Percentiles rank a stretch among this genome's conserved stretches.
These are phyloP conservation scores for Enteromius treurensis DNA, from an alignment of 2,797 vertebrate species.

Conservation along the genomic window DNA sequence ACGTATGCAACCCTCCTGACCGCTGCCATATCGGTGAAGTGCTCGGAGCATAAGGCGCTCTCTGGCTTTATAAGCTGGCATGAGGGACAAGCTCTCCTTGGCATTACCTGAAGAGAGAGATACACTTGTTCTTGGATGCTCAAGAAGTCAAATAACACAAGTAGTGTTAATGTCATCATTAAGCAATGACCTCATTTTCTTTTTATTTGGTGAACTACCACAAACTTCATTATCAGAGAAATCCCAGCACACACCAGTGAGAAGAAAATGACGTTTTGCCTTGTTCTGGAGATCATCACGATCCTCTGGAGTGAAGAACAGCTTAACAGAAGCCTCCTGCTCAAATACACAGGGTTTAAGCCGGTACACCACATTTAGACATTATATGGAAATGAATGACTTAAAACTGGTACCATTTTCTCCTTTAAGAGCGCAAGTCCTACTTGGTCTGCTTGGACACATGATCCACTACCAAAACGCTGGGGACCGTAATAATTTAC, in stretches of 20 bases:
- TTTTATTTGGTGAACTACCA: not conserved
- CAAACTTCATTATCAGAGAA: not conserved
- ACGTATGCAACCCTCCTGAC: conserved; percentile 82
- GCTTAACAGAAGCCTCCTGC: conserved; percentile 85
- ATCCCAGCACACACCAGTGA: conserved; percentile 80
- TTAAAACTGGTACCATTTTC: conserved; percentile 82
- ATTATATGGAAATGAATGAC: not conserved
- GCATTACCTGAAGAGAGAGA: conserved; percentile 78
- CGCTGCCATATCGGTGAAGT: conserved; percentile 87
- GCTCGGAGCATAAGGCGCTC: conserved; percentile 90
- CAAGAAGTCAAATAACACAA: too few relatives aligned
- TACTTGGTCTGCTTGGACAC: conserved; percentile 86
- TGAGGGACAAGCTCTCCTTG: conserved; percentile 85
- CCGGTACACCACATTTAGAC: not conserved
- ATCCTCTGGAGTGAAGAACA: conserved; percentile 90
- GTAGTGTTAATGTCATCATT: too few relatives aligned
- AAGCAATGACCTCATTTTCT: not conserved
- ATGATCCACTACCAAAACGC: conserved; percentile 89
- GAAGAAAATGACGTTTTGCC: conserved; percentile 90
- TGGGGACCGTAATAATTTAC: conserved; percentile 96
- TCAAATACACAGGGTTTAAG: conserved; percentile 35
- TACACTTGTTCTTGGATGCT: not conserved
- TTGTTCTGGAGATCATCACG: conserved; percentile 85
- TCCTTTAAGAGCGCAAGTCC: conserved; percentile 90
- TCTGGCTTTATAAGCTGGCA: conserved; percentile 89